These are phyloP conservation scores for Adelognathus sp. DNA, from an alignment of 2,888 invertebrate genomes.

Conservation along the genomic window DNA sequence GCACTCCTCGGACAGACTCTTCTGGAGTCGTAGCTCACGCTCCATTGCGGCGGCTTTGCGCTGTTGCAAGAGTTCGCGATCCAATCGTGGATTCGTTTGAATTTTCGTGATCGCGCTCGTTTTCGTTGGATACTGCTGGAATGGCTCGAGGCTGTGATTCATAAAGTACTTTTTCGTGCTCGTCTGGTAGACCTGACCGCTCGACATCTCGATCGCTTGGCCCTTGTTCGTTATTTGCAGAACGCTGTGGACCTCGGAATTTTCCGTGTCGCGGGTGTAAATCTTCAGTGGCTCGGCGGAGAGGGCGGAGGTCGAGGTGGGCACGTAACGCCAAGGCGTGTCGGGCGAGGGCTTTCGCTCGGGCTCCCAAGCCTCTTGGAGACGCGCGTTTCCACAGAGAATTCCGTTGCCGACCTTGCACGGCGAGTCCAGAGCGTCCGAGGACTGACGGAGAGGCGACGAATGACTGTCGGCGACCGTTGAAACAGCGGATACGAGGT, in stretches of 20 bases:
- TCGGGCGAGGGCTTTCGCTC: conserved; percentile 78
- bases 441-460: conserved; percentile 67
- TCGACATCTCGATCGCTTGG: conserved; percentile 75
- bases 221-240: conserved; percentile 78
- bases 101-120: conserved; percentile 68
- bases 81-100: conserved; percentile 70
- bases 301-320: conserved; percentile 72
- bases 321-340: conserved; percentile 79
- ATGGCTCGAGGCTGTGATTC: conserved; percentile 76
- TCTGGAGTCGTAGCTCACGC: conserved; percentile 84
- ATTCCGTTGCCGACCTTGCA: conserved; percentile 78
- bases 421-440: conserved; percentile 68
- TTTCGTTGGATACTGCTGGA: conserved; percentile 74
- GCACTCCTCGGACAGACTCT: conserved; percentile 90
- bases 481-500: conserved; percentile 69
- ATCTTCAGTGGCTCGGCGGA: conserved; percentile 74
- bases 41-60: conserved; percentile 83
- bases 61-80: conserved; percentile 74
- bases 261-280: conserved; percentile 71
- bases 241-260: conserved; percentile 74
- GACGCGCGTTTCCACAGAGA: conserved; percentile 76
- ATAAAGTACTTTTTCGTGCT: conserved; percentile 77
- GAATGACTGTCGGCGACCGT: conserved; percentile 72
- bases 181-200: conserved; percentile 74
- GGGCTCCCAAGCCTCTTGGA: conserved; percentile 80